Percentiles rank a stretch among this genome's conserved stretches.
Conservation (phyloP, 2,113 vertebrate species). For the Leptodactylus fuscus region DNA sequence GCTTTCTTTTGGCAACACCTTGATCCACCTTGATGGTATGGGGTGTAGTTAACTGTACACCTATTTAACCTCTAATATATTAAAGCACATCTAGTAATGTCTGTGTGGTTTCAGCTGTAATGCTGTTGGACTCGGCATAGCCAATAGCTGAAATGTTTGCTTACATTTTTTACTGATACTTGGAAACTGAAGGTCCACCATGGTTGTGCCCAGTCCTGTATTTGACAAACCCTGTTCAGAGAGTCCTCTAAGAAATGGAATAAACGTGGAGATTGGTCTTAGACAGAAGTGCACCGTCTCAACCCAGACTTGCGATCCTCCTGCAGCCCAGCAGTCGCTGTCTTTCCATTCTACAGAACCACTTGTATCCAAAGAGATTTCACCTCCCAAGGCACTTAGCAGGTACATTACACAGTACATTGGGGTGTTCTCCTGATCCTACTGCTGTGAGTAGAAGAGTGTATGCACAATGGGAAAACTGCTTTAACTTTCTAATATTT, state of each 20-base stretch:
- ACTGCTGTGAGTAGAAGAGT: too few relatives aligned
- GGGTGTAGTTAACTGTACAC: too few relatives aligned
- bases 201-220: background rate
- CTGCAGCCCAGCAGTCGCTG: background rate
- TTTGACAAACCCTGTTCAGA: background rate
- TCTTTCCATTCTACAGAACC: background rate
- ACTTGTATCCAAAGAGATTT: background rate
- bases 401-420: constrained; percentile 41
- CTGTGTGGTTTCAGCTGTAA: background rate
- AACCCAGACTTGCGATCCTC: constrained; percentile 39
- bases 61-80: background rate
- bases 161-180: constrained; percentile 7
- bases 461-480: too few relatives aligned
- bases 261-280: background rate
- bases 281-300: constrained; percentile 20
- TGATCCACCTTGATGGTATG: too few relatives aligned
- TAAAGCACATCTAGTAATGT: background rate
- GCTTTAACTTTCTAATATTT: too few relatives aligned
- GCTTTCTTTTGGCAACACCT: background rate
- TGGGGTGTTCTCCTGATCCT: too few relatives aligned
- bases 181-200: constrained; percentile 23
- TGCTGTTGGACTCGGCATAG: background rate
- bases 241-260: background rate
- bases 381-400: background rate
- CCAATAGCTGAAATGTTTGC: too few relatives aligned